A percentile compares a stretch with the other conserved stretches of the same genome.
Evolutionary conservation across 2,797 vertebrate genomes (phyloP).

Genomic region (Cyclura pinguis): DNA sequence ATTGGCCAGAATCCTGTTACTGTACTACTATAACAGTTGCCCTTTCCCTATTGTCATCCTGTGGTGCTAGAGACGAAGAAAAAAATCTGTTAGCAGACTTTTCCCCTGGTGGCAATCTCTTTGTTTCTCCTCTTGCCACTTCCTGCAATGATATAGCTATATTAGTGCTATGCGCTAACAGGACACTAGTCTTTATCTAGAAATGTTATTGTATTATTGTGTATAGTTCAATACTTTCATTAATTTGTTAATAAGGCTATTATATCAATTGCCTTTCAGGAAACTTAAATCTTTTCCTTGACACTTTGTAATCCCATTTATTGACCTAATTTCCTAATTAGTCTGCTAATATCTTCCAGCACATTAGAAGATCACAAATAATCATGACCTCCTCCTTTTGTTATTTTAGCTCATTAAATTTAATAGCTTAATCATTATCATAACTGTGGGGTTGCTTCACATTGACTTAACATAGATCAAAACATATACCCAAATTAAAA

Average conservation of each 20-base stretch:
- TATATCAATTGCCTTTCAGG: background rate
- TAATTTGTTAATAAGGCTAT: background rate
- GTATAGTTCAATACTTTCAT: background rate
- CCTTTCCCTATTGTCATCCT: too few species aligned
- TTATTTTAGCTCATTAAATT: too few species aligned
- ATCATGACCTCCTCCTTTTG: background rate
- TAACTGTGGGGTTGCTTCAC: background rate
- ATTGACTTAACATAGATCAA: background rate
- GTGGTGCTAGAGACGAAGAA: too few species aligned
- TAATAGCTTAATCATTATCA: background rate
- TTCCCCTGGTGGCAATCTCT: too few species aligned
- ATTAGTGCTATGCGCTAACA: too few species aligned
- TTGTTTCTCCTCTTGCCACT: too few species aligned
- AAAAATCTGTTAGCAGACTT: too few species aligned
- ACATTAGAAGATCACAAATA: background rate
- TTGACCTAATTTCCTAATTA: background rate
- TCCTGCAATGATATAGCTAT: too few species aligned
- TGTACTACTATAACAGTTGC: too few species aligned
- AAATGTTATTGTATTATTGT: background rate
- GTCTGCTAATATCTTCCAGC: background rate
- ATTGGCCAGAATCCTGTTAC: too few species aligned
- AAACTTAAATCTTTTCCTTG: background rate
- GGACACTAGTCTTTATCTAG: background rate
- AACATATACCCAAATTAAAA: background rate
- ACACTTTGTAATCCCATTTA: background rate